Percentiles rank a stretch among this genome's conserved stretches.
phyloP scores from a whole-genome alignment of 2,113 vertebrate species.

The Heterotis niloticus region DNA sequence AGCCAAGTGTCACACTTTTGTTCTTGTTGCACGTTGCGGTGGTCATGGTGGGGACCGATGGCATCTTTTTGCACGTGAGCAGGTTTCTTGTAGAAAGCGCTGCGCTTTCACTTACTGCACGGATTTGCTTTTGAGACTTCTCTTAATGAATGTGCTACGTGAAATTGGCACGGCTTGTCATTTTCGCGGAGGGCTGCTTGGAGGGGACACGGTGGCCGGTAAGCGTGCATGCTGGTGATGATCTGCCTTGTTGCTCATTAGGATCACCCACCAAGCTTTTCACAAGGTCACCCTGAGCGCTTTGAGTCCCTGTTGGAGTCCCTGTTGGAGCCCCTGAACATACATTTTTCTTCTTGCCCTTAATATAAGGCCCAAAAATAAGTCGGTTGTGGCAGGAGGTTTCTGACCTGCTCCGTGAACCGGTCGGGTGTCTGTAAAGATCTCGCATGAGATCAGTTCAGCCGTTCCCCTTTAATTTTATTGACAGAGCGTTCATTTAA shows the following conservation, averaged over 20 bases:
- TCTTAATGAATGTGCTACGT: background rate
- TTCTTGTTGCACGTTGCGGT: slow-evolving; percentile 29
- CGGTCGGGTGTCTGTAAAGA: slow-evolving; percentile 54
- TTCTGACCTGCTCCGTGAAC: slow-evolving; percentile 42
- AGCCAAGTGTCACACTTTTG: background rate
- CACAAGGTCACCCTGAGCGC: background rate
- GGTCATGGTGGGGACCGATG: background rate
- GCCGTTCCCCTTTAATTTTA: slow-evolving; percentile 53
- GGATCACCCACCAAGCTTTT: slow-evolving; percentile 1
- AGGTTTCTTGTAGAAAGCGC: background rate
- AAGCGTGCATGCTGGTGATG: background rate
- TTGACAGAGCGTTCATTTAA: slow-evolving; percentile 51
- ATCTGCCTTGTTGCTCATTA: background rate
- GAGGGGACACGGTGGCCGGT: background rate
- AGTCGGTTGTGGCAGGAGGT: slow-evolving; percentile 60
- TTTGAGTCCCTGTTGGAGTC: slow-evolving; percentile 40
- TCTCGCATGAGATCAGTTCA: slow-evolving; percentile 55
- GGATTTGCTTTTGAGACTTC: slow-evolving; percentile 1
- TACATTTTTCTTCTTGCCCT: slow-evolving; percentile 42
- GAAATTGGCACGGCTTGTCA: slow-evolving; percentile 21
- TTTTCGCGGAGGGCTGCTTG: slow-evolving; percentile 14
- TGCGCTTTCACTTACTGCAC: too few relatives aligned
- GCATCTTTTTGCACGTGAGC: background rate
- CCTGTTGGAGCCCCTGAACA: slow-evolving; percentile 37
- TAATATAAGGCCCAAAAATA: slow-evolving; percentile 50